Base-by-base conservation (phyloP, 2,113 vertebrate genomes). In the Brachyistius frenatus region DNA sequence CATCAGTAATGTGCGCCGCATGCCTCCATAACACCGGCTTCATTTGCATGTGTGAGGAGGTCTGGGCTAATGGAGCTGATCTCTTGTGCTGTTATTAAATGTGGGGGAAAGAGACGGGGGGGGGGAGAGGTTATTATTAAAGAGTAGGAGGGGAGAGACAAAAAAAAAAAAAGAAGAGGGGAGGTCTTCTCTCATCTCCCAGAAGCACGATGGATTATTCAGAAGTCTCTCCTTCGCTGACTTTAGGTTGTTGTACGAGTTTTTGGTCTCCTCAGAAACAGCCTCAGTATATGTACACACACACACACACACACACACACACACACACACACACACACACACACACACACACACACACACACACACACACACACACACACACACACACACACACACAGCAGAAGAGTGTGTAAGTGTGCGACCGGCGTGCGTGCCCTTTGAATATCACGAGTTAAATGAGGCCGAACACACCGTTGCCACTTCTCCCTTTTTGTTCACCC, bases 1-100 rank as follows among this genome's bases (percentile, higher is more conserved):
- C 87, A 83, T 88, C 78, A 76, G 80, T 82, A 81, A 89, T 87
- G 85, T 64, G 53, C 87, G 82, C 76, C 70, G 78, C 70, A 70
- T 77, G 89, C 76, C 83, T 83, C 86, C 77, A 87, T 85, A 77
- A 86, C 66, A 66, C 54, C 36, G 57, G 60, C 67, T 80, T 91
- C 89, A 91, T 93, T 86, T 91, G 89, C 91, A 90, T 91, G 87
- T 86, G 92, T 91, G 92, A 92, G 89, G 81, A 87, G 86, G 89
- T 89, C 80, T 61, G 76, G 80, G 66, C 86, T 91, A 89, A 90
- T 91, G 89, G 89, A 88, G 88, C 87, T 87, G 89, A 92, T 90
- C 89, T 86, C 87, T 84, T 64, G 71, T 49, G 81, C 78, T 88
- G 80, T 89, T 91, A 90, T 90, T 92, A 89, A 86, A 88, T 70